Base-by-base conservation (phyloP, 2,888 invertebrate species). In the Allygus modestus region DNA sequence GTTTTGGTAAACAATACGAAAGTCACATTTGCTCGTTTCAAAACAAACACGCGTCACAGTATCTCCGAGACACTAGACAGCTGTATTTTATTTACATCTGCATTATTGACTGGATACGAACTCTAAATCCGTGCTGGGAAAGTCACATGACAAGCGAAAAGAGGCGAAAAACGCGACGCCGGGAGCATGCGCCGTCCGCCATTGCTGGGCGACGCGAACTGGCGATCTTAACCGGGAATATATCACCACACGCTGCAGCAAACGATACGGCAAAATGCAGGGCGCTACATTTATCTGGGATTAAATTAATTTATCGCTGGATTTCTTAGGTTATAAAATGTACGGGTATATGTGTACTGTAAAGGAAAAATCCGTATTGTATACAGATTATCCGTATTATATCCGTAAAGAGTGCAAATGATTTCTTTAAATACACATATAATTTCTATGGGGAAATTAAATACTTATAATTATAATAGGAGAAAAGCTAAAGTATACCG, bases 81-180 rank as follows among this genome's bases (percentile, higher is more conserved):
- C 65, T 65, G 65, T 65, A 65, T 23, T 73, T 77, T 77, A 46
- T 77, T 77, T 77, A 46, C 51, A 46, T 77, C 51, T 77, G 43
- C 43, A 77, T 77, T 77, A 77, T 77, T 77, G 77, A 77, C 46
- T 77, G 46, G 51, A 46, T 33, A 31, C 33, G 54, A 71, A 37
- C 7, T 5, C 26, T 28, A 46, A 77, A 77, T 77, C 77, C 20
- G 77, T 28, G 77, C 77, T 5, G 20, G 7, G 41, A 4, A 71
- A 37, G 77, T 77, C 77, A 77, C 77, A 77, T 51, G 77, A 46
- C 46, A 23, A 17, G n/a, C 20, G 17, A 33, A 41, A 41, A 15
- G 33, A 33, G 69, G 65, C 31, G 7, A 73, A 73, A 73, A 41
- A 73, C 37, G 12, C 1, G 65, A 65, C n/a, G 28, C 2, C 26